These are phyloP conservation scores for Percina caprodes DNA, from an alignment of 2,113 vertebrate genomes.

Conservation along the genomic window DNA sequence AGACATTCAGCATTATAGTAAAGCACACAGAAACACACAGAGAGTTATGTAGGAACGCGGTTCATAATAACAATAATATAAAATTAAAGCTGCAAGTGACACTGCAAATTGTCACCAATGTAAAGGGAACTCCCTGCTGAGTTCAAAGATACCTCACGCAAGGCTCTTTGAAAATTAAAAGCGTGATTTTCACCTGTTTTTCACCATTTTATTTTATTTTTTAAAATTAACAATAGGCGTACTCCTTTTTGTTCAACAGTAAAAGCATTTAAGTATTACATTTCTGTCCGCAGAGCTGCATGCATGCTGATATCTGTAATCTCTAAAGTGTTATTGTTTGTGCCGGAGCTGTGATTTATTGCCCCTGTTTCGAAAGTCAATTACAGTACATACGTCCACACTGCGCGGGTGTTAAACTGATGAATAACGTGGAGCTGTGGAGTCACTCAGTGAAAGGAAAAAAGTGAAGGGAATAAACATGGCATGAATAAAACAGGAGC, in stretches of 20 bases:
- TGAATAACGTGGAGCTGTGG: slow-evolving; percentile 33
- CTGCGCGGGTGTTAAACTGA: slow-evolving; percentile 48
- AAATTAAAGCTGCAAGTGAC: too few relatives aligned
- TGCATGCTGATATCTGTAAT: slow-evolving; percentile 53
- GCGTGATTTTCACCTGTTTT: not conserved
- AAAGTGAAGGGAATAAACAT: slow-evolving; percentile 40
- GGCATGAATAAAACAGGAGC: slow-evolving; percentile 63
- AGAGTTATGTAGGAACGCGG: too few relatives aligned
- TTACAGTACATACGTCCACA: slow-evolving; percentile 22
- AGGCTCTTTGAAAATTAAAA: not conserved
- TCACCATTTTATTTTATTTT: not conserved
- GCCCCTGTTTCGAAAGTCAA: slow-evolving; percentile 56
- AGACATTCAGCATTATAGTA: too few relatives aligned
- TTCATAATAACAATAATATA: too few relatives aligned
- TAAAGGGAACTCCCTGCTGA: too few relatives aligned
- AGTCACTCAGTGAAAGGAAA: slow-evolving; percentile 19
- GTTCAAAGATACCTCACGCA: too few relatives aligned
- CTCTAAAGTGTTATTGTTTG: slow-evolving; percentile 42
- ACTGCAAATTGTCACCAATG: too few relatives aligned
- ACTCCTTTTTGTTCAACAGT: too few relatives aligned
- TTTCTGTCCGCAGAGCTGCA: not conserved
- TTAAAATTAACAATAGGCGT: too few relatives aligned
- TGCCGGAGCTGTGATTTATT: slow-evolving; percentile 52
- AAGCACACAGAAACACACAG: too few relatives aligned
- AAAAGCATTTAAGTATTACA: not conserved